Conservation (phyloP, 2,888 invertebrate genomes). For the Drosophila testacea region DNA sequence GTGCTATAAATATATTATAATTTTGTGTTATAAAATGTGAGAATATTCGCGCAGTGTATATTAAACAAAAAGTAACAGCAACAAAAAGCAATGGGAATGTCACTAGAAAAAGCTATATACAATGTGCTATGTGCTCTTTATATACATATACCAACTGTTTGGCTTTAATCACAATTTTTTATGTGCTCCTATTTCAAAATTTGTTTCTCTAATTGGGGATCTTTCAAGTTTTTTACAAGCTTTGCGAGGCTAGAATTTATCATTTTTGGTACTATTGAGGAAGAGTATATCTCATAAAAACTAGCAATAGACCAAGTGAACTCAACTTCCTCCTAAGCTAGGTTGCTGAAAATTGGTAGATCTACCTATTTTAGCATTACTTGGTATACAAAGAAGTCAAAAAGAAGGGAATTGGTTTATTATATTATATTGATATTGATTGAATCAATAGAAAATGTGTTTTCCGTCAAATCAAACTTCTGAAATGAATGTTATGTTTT, state of each 20-base stretch:
- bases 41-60: slow-evolving; percentile 24
- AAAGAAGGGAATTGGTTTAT: too few relatives aligned
- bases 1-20: slow-evolving; percentile 35
- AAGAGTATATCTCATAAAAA: too few relatives aligned
- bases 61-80: slow-evolving; percentile 1
- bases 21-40: slow-evolving; percentile 23
- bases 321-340: background rate
- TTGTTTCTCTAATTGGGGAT: slow-evolving; percentile 2
- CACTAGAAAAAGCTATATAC: slow-evolving; percentile 16
- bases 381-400: too few relatives aligned
- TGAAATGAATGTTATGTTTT: too few relatives aligned
- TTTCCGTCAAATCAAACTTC: too few relatives aligned
- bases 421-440: too few relatives aligned
- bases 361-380: background rate
- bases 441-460: too few relatives aligned
- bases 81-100: slow-evolving; percentile 5
- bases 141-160: slow-evolving; percentile 39
- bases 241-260: background rate
- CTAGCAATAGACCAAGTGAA: background rate
- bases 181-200: slow-evolving; percentile 16
- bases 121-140: slow-evolving; percentile 14
- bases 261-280: too few relatives aligned
- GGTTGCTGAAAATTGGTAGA: background rate
- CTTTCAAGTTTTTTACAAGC: background rate
- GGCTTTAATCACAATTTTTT: slow-evolving; percentile 38